A percentile compares a stretch with the other conserved stretches of the same genome.
Conservation (phyloP, 2,888 invertebrate genomes). For the Thecocarcelia acutangulata region DNA sequence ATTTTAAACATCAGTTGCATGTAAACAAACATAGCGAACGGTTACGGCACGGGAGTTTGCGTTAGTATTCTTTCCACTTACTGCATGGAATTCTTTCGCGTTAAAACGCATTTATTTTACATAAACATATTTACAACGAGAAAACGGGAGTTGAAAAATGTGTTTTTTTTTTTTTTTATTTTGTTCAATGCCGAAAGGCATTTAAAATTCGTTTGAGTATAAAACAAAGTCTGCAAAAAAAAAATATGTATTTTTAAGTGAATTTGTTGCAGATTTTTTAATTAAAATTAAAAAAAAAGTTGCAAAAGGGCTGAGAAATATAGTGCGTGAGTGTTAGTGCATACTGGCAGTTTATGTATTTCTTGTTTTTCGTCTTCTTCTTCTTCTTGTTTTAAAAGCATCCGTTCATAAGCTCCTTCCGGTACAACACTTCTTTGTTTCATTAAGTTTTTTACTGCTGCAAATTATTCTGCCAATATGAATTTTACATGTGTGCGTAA, state of each 20-base stretch:
- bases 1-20: constrained; percentile 59
- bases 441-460: constrained; percentile 3
- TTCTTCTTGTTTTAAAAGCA: constrained; percentile 4
- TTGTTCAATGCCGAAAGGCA: background rate
- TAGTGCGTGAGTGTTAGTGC: background rate
- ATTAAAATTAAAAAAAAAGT: constrained; percentile 14
- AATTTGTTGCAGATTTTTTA: constrained; percentile 12
- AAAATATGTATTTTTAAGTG: constrained; percentile 2
- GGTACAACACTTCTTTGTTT: constrained; percentile 45
- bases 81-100: background rate
- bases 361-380: background rate
- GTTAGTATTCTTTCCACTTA: background rate
- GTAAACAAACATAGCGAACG: constrained; percentile 65
- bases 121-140: constrained; percentile 37
- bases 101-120: constrained; percentile 35
- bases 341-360: background rate
- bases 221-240: background rate
- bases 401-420: constrained; percentile 53
- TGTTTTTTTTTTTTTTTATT: background rate
- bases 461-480: constrained; percentile 16
- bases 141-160: constrained; percentile 14
- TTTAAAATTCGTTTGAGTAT: constrained; percentile 9
- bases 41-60: constrained; percentile 35
- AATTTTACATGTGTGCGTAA: background rate
- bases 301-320: background rate